Evolutionary conservation across 2,888 invertebrate genomes (phyloP), one percentile per base, ranked within the genome.

Genomic region (Drosophila quinaria): DNA sequence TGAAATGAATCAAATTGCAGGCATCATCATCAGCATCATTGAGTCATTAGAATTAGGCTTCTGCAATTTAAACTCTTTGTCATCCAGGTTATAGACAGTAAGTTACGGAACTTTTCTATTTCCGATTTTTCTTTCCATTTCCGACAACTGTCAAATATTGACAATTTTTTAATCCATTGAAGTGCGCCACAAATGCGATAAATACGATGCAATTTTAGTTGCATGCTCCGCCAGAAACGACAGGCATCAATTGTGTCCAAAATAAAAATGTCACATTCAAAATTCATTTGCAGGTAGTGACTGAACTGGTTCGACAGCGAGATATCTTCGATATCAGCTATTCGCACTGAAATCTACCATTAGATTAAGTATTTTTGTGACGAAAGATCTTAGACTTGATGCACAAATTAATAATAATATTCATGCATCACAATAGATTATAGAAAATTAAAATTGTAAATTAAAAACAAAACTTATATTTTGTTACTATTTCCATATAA

Each of bases 31-130:
- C 54, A 70, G 70, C 58, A 59, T 52, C 63, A 25, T 44, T 8
- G n/a, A 25, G 10, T 10, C 50, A 22, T 51, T 37, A 19, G 22
- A 35, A 52, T 39, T 52, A 25, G 46, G 42, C 37, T 46, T 22
- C 17, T 41, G 47, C 63, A 47, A 49, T 59, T 46, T 49, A 62
- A 76, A 68, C 72, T 59, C 69, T 70, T 70, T 47, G 52, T 65
- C 72, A 50, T 55, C 50, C 47, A 67, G 71, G 72, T 59, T 62
- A 62, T 42, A 39, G 31, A 4, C 47, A 41, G 42, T 50, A 17
- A 51, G 61, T 37, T 58, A 25, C 8, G 33, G 10, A 29, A 19
- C 17, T 15, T 17, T 15, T n/a, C 2, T 5, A 41, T 22, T 44
- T 2, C 5, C 15, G 22, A 61, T 62, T 37, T 56, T 47, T 17